A percentile compares a stretch with the other conserved stretches of the same genome.
Evolutionary conservation across 1,140 invertebrate genomes (phyloP).

Genomic region (Lerema accius): DNA sequence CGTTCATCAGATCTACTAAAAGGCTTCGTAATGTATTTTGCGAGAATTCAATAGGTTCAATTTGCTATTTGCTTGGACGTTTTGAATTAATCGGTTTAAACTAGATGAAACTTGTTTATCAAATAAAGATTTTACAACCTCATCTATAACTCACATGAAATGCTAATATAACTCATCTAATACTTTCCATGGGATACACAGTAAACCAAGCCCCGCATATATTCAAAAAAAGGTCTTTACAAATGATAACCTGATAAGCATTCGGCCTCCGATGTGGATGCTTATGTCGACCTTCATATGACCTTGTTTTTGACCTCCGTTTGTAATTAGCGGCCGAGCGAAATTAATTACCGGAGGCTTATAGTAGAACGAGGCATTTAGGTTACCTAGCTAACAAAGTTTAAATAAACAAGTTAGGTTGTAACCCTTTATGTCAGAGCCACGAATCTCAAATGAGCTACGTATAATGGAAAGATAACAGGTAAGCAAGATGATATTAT

Average conservation of each 20-base stretch:
- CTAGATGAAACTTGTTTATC: too few relatives aligned
- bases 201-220: too few relatives aligned
- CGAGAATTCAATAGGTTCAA: neutral
- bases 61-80: neutral
- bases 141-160: too few relatives aligned
- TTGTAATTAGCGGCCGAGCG: slow-evolving; percentile 10
- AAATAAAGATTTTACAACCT: too few relatives aligned
- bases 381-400: slow-evolving; percentile 7
- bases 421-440: neutral
- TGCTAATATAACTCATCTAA: too few relatives aligned
- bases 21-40: neutral
- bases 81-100: too few relatives aligned
- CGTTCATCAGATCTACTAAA: slow-evolving; percentile 3
- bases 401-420: slow-evolving; percentile 4
- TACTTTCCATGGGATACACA: too few relatives aligned
- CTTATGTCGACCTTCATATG: slow-evolving; percentile 12
- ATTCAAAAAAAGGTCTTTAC: too few relatives aligned
- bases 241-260: neutral
- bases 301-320: slow-evolving; percentile 23
- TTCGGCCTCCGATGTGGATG: slow-evolving; percentile 1
- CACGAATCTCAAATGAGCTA: neutral
- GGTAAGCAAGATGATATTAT: too few relatives aligned
- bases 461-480: too few relatives aligned
- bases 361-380: neutral
- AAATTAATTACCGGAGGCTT: slow-evolving; percentile 25